Conservation (phyloP, 1,140 invertebrate genomes). For the Scaptomyza graminum region DNA sequence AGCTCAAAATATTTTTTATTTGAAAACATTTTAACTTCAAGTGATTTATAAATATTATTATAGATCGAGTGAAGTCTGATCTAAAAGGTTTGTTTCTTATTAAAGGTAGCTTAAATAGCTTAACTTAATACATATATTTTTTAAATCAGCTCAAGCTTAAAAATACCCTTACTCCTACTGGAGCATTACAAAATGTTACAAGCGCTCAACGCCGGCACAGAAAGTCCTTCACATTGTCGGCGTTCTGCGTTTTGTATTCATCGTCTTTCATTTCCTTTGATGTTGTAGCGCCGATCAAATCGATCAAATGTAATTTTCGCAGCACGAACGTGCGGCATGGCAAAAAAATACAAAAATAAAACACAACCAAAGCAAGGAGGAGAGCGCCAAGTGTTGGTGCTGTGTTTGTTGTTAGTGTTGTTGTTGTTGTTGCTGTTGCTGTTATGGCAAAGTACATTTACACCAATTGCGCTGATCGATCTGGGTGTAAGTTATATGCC, state of each 20-base stretch:
- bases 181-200: constrained; percentile 31
- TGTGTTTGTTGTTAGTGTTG: constrained; percentile 25
- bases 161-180: not conserved
- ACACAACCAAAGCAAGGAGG: constrained; percentile 14
- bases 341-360: constrained; percentile 5
- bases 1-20: too few species aligned
- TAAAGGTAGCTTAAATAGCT: too few species aligned
- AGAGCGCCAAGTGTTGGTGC: constrained; percentile 74
- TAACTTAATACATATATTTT: too few species aligned
- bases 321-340: constrained; percentile 80
- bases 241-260: constrained; percentile 52
- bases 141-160: too few species aligned
- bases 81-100: too few species aligned
- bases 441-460: constrained; percentile 75
- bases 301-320: constrained; percentile 84
- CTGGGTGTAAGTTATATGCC: constrained; percentile 81
- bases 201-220: constrained; percentile 35
- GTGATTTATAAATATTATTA: too few species aligned
- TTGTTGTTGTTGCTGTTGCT: too few species aligned
- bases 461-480: constrained; percentile 83
- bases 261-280: constrained; percentile 79
- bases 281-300: constrained; percentile 84
- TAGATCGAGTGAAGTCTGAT: too few species aligned
- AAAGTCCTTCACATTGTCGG: constrained; percentile 38
- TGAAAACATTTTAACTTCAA: too few species aligned